phyloP scores from a whole-genome alignment of 2,888 invertebrate species.

The Diogma glabrata region DNA sequence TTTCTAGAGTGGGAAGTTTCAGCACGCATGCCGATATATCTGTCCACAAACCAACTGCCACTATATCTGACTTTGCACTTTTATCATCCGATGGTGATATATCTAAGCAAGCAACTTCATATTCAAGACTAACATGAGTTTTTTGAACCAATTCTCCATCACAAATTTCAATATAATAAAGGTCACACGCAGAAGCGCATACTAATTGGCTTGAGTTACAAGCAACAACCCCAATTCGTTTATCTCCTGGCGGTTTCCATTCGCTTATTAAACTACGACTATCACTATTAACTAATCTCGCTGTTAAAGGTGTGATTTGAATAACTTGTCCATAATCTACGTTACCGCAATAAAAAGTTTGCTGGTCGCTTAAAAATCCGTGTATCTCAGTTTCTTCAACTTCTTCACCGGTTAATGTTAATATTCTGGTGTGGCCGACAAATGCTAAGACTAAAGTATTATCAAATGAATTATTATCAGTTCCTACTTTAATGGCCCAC shows the following conservation, averaged over 20 bases:
- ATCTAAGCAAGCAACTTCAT: slow-evolving; percentile 94
- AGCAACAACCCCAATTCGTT: slow-evolving; percentile 79
- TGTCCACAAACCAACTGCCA: slow-evolving; percentile 94
- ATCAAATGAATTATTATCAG: slow-evolving; percentile 49
- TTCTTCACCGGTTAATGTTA: slow-evolving; percentile 87
- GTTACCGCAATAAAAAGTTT: slow-evolving; percentile 91
- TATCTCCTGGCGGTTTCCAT: slow-evolving; percentile 59
- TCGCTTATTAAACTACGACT: slow-evolving; percentile 54
- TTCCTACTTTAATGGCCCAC: slow-evolving; percentile 81
- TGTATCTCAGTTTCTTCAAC: slow-evolving; percentile 93
- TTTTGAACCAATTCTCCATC: slow-evolving; percentile 50
- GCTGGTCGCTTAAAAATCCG: slow-evolving; percentile 83
- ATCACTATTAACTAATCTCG: slow-evolving; percentile 56
- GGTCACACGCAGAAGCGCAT: slow-evolving; percentile 75
- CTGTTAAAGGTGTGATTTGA: slow-evolving; percentile 59
- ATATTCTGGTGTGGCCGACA: slow-evolving; percentile 90
- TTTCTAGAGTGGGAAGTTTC: slow-evolving; percentile 64
- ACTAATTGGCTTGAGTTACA: slow-evolving; percentile 66
- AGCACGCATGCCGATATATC: slow-evolving; percentile 88
- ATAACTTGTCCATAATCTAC: slow-evolving; percentile 67
- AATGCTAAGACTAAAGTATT: slow-evolving; percentile 90
- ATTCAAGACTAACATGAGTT: slow-evolving; percentile 64
- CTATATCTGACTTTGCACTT: slow-evolving; percentile 52
- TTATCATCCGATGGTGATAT: slow-evolving; percentile 65
- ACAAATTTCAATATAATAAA: slow-evolving; percentile 70